Conservation (phyloP, 2,113 vertebrate genomes). For the Sturnus vulgaris region DNA sequence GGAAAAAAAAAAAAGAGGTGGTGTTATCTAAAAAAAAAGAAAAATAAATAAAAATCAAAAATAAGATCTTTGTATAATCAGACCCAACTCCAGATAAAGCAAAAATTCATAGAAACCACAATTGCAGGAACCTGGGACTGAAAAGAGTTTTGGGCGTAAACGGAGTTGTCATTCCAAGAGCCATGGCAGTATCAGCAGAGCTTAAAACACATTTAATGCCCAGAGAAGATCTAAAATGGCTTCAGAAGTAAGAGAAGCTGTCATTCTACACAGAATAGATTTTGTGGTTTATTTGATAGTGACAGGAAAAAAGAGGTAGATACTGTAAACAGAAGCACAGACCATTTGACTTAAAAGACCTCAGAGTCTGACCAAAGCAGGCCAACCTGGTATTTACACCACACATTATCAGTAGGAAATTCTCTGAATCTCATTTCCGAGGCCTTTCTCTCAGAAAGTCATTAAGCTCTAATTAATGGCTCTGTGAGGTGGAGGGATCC, state of each 20-base stretch:
- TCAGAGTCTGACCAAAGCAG: neutral
- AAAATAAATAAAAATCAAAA: neutral
- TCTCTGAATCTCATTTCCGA: slow-evolving; percentile 54
- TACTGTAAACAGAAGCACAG: neutral
- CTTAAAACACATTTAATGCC: neutral
- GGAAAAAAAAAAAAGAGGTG: accelerated
- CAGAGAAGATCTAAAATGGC: neutral
- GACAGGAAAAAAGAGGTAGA: neutral
- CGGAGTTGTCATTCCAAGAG: neutral
- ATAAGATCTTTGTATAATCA: neutral
- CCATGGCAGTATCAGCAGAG: neutral
- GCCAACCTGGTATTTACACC: neutral
- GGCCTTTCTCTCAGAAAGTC: slow-evolving; percentile 36
- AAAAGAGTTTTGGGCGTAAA: neutral
- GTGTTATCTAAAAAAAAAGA: neutral
- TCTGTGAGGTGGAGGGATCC: slow-evolving; percentile 31
- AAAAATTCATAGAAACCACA: neutral
- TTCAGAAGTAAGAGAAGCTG: neutral
- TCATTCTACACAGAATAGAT: neutral
- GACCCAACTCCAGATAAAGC: neutral
- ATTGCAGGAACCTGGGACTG: neutral
- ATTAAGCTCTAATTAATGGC: slow-evolving; percentile 61
- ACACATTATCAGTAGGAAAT: slow-evolving; percentile 33
- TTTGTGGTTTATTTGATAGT: neutral
- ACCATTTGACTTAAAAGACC: neutral